Evolutionary conservation across 2,888 invertebrate genomes (phyloP), one percentile per base, ranked within the genome.

Genomic region (Hofmannophila pseudospretella): DNA sequence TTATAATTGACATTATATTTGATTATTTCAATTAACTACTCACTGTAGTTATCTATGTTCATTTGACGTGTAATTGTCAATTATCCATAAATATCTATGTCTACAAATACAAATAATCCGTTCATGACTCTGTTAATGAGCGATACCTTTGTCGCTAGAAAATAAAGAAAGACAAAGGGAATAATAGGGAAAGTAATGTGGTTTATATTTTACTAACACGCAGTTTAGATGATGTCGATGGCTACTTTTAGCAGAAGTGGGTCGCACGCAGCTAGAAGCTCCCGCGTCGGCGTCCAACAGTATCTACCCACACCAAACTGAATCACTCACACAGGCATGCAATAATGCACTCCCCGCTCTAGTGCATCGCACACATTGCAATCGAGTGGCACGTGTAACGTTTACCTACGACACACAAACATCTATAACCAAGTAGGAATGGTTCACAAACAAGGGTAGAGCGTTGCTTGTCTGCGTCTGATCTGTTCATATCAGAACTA

Each of bases 331-430:
- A 43, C 44, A 31, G 38, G 10, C 43, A 37, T 25, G 26, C 20
- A 26, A 19, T 22, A 38, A 32, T 39, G 35, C 37, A 39, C 31
- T 39, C 32, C 19, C 22, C 28, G n/a, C 34, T 25, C 32, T 10
- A 51, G 51, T 52, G 45, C 47, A 45, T 33, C 42, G 54, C 63
- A 65, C 65, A 69, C 68, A 58, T 31, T 29, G 36, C 45, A 38
- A 39, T 25, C 38, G 27, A 27, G 42, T 42, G 60, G 51, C 68
- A 69, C 68, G 67, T 67, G 67, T 67, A 67, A 64, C 46, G 39
- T 39, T 51, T 63, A 42, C 32, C 7, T 38, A 59, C 41, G 38
- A 47, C 57, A 59, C 59, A 65, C 60, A 44, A 44, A 14, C 27
- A 13, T 2, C 5, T 12, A 27, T 26, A n/a, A n/a, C n/a, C n/a